phyloP scores from a whole-genome alignment of 2,888 invertebrate species.

The Thera obeliscata region DNA sequence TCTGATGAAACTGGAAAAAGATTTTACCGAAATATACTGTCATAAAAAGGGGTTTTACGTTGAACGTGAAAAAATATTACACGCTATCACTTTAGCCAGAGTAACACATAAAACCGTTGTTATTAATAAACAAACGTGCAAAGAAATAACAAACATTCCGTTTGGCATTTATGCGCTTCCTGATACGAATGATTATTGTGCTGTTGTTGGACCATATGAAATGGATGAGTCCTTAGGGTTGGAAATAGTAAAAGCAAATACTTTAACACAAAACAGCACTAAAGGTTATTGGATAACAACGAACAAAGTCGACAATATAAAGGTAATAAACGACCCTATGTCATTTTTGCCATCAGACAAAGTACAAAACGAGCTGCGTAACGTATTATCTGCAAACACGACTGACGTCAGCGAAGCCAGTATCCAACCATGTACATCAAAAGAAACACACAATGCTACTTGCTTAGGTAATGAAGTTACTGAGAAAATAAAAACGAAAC shows the following conservation, averaged over 20 bases:
- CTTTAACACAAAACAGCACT: constrained; percentile 51
- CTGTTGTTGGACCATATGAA: constrained; percentile 77
- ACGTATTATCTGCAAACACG: background rate
- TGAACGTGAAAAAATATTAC: constrained; percentile 78
- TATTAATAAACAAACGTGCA: constrained; percentile 66
- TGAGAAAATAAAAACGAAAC: constrained; percentile 28
- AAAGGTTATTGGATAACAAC: constrained; percentile 75
- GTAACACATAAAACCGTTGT: constrained; percentile 75
- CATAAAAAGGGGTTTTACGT: constrained; percentile 80
- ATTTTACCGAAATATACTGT: constrained; percentile 82
- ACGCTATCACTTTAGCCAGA: constrained; percentile 76
- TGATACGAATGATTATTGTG: constrained; percentile 60
- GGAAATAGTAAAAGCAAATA: constrained; percentile 63
- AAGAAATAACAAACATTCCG: constrained; percentile 50
- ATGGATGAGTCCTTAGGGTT: constrained; percentile 68
- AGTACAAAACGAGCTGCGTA: constrained; percentile 29
- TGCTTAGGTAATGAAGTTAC: constrained; percentile 13
- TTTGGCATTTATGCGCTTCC: constrained; percentile 79
- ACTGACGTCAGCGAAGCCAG: background rate
- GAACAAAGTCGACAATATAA: constrained; percentile 68
- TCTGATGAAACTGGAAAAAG: constrained; percentile 81
- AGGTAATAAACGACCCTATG: constrained; percentile 71
- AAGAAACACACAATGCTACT: background rate
- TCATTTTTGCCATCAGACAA: constrained; percentile 57
- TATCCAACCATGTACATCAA: constrained; percentile 11